These are phyloP conservation scores for Drosophila atroscutellata DNA, from an alignment of 2,888 invertebrate species.

Conservation along the genomic window DNA sequence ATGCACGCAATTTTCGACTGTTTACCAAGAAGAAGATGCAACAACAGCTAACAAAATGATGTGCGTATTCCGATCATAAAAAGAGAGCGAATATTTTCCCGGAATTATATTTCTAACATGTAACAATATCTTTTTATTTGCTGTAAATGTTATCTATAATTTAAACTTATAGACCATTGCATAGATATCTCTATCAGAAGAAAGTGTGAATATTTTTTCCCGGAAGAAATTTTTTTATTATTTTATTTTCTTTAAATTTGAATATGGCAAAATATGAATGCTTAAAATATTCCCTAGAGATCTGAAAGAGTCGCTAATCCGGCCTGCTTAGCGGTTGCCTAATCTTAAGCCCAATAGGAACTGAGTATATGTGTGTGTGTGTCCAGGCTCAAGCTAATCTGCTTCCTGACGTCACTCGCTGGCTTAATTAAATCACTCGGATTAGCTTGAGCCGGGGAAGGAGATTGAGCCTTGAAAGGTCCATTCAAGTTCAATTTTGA, in stretches of 20 bases:
- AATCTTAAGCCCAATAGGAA: conserved; percentile 71
- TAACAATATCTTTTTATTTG: neutral
- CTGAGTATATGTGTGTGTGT: conserved; percentile 5
- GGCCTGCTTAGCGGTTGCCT: conserved; percentile 55
- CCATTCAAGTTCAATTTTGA: conserved; percentile 47
- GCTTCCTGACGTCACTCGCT: conserved; percentile 44
- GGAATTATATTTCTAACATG: conserved; percentile 3
- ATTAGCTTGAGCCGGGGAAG: conserved; percentile 46
- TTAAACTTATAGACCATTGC: neutral
- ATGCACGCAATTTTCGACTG: conserved; percentile 23
- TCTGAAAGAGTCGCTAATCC: conserved; percentile 45
- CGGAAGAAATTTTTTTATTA: neutral
- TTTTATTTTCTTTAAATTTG: neutral
- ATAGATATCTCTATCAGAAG: conserved; percentile 20
- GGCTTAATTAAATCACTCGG: conserved; percentile 65
- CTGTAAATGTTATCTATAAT: neutral
- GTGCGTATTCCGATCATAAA: conserved; percentile 39
- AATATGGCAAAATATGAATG: neutral
- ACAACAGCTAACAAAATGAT: conserved; percentile 5
- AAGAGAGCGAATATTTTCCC: conserved; percentile 25
- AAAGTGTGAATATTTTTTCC: conserved; percentile 18
- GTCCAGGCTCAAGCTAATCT: conserved; percentile 57
- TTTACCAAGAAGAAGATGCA: conserved; percentile 20
- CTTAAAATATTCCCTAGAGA: neutral
- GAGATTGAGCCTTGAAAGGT: conserved; percentile 8